phyloP scores from a whole-genome alignment of 1,140 invertebrate genomes.

The Drosophila erecta region DNA sequence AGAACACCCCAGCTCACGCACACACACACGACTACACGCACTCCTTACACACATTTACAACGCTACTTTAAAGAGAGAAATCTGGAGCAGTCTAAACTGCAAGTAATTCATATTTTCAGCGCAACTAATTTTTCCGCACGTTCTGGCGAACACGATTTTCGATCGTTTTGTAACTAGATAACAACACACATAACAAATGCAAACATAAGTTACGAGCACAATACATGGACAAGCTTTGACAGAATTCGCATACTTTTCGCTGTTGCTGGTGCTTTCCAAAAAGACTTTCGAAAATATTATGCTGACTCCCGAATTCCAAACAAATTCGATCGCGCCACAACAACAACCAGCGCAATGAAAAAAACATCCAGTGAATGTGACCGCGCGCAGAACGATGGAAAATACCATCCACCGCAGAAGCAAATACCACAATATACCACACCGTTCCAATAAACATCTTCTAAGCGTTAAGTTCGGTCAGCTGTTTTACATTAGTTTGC shows the following conservation, averaged over 20 bases:
- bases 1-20: background rate
- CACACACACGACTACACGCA: constrained; percentile 5
- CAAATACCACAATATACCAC: no score
- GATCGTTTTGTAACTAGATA: constrained; percentile 1
- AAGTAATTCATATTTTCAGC: background rate
- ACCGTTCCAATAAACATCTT: no score
- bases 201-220: background rate
- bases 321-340: constrained; percentile 34
- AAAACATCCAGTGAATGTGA: background rate
- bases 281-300: background rate
- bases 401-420: no score
- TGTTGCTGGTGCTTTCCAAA: constrained; percentile 26
- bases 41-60: constrained; percentile 18
- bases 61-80: constrained; percentile 11
- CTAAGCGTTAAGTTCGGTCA: no score
- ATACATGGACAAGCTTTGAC: background rate
- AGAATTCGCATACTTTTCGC: constrained; percentile 21
- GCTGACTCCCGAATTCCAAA: constrained; percentile 17
- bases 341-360: constrained; percentile 22
- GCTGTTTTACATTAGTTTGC: no score
- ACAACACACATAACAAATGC: background rate
- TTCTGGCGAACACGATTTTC: background rate
- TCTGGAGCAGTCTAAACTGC: background rate
- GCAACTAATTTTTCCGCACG: background rate
- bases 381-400: no score